These are phyloP conservation scores for Agrotis puta DNA, from an alignment of 2,888 invertebrate species.

Conservation along the genomic window DNA sequence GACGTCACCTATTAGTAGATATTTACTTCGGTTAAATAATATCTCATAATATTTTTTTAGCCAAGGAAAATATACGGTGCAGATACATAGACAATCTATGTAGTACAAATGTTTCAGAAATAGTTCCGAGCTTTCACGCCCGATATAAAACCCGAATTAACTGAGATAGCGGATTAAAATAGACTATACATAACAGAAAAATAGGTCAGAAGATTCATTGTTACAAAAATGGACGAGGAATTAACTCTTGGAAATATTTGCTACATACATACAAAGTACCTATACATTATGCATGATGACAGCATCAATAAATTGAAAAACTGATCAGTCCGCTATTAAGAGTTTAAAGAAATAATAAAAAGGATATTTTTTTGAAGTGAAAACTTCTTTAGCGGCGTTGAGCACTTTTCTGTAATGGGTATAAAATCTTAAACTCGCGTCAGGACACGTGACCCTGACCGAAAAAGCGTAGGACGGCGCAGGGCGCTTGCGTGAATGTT, in stretches of 20 bases:
- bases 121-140: slow-evolving; percentile 64
- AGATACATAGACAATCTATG: slow-evolving; percentile 14
- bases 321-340: no score
- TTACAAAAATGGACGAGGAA: neutral
- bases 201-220: slow-evolving; percentile 20
- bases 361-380: no score
- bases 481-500: no score
- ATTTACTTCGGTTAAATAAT: slow-evolving; percentile 22
- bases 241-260: neutral
- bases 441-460: no score
- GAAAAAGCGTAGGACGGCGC: no score
- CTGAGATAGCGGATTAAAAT: slow-evolving; percentile 47
- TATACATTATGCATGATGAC: no score
- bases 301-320: no score
- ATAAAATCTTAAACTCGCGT: no score
- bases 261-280: no score
- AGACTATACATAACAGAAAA: neutral
- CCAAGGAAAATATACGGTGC: neutral
- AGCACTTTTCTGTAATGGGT: no score
- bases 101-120: slow-evolving; percentile 52
- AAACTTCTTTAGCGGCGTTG: no score
- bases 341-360: no score
- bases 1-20: slow-evolving; percentile 18
- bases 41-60: slow-evolving; percentile 1
- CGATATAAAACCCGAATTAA: slow-evolving; percentile 50